Evolutionary conservation across 2,888 invertebrate species (phyloP).

Genomic region (Tyria jacobaeae): DNA sequence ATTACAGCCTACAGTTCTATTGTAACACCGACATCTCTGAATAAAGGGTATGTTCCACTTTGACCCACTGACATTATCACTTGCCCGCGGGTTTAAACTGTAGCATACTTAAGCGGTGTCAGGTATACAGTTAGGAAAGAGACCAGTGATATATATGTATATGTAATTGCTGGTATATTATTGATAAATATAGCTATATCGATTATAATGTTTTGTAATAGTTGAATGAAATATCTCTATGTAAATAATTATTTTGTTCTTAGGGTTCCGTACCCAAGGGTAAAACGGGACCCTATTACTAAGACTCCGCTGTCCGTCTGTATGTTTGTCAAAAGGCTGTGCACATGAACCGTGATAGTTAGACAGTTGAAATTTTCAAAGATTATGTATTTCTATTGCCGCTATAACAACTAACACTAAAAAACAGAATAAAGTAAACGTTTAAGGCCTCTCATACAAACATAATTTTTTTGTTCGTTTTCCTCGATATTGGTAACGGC

Average conservation of each 20-base stretch:
- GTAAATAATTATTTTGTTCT: neutral
- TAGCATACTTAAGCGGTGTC: constrained; percentile 11
- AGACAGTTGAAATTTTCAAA: no score
- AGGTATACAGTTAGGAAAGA: constrained; percentile 9
- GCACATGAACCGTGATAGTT: no score
- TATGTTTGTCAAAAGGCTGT: no score
- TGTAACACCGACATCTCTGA: constrained; percentile 37
- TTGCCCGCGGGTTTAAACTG: constrained; percentile 26
- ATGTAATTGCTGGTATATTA: constrained; percentile 4
- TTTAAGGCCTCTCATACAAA: no score
- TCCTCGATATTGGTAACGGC: no score
- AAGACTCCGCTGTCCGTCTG: no score
- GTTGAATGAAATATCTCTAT: neutral
- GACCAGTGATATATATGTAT: constrained; percentile 5
- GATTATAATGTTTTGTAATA: neutral
- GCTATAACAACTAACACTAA: no score
- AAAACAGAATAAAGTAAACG: no score
- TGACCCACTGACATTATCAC: constrained; percentile 66
- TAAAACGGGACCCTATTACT: no score
- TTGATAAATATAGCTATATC: neutral
- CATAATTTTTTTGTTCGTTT: no score
- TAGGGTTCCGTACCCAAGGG: no score
- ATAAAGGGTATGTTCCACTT: constrained; percentile 55
- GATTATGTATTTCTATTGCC: no score
- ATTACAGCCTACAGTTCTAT: constrained; percentile 42